phyloP scores from a whole-genome alignment of 1,140 invertebrate species.

The Brachionus plicatilis region DNA sequence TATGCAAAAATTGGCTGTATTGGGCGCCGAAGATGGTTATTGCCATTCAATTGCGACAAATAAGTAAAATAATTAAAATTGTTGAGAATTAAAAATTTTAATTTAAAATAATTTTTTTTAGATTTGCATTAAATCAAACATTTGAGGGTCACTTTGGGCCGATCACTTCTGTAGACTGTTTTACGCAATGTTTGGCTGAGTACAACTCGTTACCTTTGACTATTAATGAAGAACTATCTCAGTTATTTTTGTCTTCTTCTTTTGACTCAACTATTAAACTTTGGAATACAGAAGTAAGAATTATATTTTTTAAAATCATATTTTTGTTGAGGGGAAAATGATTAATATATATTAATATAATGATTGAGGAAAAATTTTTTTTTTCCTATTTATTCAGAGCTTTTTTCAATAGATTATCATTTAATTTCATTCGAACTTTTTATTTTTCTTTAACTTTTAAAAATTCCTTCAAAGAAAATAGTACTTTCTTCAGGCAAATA shows the following conservation, averaged over 20 bases:
- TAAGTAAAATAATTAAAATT: background rate
- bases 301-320: background rate
- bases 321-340: background rate
- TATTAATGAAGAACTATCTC: background rate
- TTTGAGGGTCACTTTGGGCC: conserved; percentile 21
- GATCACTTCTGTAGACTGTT: conserved; percentile 12
- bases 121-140: background rate
- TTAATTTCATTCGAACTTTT: no score
- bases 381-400: no score
- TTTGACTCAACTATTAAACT: conserved; percentile 98
- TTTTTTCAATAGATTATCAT: no score
- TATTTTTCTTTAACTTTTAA: no score
- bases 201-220: background rate
- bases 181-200: background rate
- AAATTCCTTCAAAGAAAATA: no score
- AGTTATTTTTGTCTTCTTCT: conserved; percentile 75
- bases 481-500: no score
- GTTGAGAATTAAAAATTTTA: background rate
- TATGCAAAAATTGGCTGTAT: background rate
- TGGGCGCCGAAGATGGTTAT: conserved; percentile 26
- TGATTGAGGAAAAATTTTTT: no score
- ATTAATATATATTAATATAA: no score
- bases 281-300: conserved; percentile 81
- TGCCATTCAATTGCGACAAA: background rate
- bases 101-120: background rate